A percentile compares a stretch with the other conserved stretches of the same genome.
Conservation (phyloP, 2,113 vertebrate species). For the Irena cyanogastra region DNA sequence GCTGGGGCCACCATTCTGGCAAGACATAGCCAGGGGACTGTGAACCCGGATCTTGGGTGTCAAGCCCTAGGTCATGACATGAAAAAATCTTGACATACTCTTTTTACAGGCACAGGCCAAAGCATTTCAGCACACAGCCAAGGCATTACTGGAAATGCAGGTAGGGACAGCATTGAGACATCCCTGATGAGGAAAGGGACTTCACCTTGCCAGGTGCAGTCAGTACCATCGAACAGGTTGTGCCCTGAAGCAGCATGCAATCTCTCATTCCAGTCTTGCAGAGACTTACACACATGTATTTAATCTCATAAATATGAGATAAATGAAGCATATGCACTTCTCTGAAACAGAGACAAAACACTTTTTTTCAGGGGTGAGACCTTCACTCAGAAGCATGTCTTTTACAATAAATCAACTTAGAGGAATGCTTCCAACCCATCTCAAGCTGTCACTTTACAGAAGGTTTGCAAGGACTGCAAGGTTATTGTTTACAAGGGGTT, state of each 20-base stretch:
- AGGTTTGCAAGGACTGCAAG: neutral
- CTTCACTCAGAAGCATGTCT: neutral
- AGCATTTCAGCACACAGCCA: neutral
- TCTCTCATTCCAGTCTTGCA: neutral
- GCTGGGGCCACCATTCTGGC: neutral
- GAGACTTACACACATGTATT: neutral
- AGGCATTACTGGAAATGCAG: neutral
- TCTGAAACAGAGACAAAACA: neutral
- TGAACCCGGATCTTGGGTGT: neutral
- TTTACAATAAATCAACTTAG: neutral
- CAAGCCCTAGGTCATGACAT: neutral
- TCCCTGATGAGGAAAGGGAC: neutral
- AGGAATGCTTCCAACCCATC: neutral
- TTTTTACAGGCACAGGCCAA: neutral
- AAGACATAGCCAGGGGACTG: neutral
- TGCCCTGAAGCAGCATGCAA: neutral
- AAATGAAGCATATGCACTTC: neutral
- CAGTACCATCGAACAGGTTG: rapidly evolving
- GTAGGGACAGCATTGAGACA: neutral
- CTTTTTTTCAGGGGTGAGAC: neutral
- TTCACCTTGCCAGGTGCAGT: neutral
- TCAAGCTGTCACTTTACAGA: neutral
- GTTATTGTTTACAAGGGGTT: neutral
- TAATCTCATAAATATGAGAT: neutral
- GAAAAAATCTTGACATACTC: neutral